Conservation (phyloP, 2,888 invertebrate species). For the Acleris literana region DNA sequence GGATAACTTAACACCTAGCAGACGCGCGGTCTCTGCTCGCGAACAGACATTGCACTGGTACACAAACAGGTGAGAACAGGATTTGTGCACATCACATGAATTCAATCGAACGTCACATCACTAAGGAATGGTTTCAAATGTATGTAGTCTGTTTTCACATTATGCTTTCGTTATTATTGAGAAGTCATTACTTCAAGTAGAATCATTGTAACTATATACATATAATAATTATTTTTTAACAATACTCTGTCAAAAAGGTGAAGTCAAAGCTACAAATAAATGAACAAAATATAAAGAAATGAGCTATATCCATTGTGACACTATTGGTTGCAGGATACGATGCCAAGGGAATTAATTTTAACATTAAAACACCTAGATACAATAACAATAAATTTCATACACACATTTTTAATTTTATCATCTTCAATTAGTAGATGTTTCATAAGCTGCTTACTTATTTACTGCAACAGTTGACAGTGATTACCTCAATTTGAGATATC, state of each 20-base stretch:
- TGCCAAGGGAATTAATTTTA: conserved; percentile 9
- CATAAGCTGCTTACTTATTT: conserved; percentile 5
- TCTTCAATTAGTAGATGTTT: conserved; percentile 29
- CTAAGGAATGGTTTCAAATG: conserved; percentile 56
- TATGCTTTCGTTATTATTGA: conserved; percentile 39
- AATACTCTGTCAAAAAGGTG: conserved; percentile 18
- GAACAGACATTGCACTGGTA: conserved; percentile 38
- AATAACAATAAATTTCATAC: conserved; percentile 29
- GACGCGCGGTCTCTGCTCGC: conserved; percentile 10
- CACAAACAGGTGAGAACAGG: conserved; percentile 41
- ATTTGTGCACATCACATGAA: conserved; percentile 65
- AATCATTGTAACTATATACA: conserved; percentile 37
- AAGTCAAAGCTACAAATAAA: conserved; percentile 16
- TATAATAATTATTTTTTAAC: conserved; percentile 30
- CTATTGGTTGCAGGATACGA: conserved; percentile 21
- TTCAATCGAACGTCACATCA: conserved; percentile 46
- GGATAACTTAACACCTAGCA: conserved; percentile 34
- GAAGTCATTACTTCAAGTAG: conserved; percentile 39
- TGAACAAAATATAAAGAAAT: conserved; percentile 11
- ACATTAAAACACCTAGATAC: conserved; percentile 28
- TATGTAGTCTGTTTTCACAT: conserved; percentile 43
- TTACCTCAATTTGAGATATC: conserved; percentile 34
- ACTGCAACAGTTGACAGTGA: conserved; percentile 11
- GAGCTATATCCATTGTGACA: conserved; percentile 1
- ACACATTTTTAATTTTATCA: conserved; percentile 34